Evolutionary conservation across 2,888 invertebrate species (phyloP).

Genomic region (Stenchaetothrips biformis): DNA sequence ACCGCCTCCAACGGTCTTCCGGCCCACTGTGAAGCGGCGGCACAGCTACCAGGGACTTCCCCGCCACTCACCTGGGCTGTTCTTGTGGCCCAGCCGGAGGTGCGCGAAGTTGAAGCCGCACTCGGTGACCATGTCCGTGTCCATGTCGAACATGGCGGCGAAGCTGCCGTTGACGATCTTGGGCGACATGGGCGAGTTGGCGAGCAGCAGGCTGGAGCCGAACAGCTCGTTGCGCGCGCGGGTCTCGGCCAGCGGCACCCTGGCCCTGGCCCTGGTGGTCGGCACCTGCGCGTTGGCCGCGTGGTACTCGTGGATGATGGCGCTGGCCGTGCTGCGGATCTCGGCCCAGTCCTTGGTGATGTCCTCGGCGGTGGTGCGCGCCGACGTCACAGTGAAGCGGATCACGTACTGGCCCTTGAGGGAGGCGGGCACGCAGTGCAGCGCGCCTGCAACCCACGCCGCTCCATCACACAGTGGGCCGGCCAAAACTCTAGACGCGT

Average conservation of each 20-base stretch:
- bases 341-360: constrained; percentile 79
- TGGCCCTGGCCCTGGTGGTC: constrained; percentile 52
- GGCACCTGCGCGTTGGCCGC: constrained; percentile 54
- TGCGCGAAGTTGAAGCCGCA: constrained; percentile 67
- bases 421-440: constrained; percentile 93
- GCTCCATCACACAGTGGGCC: too few relatives aligned
- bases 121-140: constrained; percentile 56
- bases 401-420: constrained; percentile 83
- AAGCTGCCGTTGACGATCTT: constrained; percentile 94
- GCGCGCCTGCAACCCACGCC: constrained; percentile 40
- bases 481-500: too few relatives aligned
- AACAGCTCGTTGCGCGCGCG: constrained; percentile 80
- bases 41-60: background rate
- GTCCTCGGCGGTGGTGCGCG: constrained; percentile 55
- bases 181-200: constrained; percentile 94
- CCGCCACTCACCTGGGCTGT: constrained; percentile 63
- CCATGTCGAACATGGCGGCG: constrained; percentile 82
- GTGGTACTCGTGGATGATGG: constrained; percentile 58
- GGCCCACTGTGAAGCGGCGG: too few relatives aligned
- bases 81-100: constrained; percentile 65
- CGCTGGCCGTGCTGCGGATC: constrained; percentile 66
- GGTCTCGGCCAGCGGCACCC: constrained; percentile 76
- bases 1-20: too few relatives aligned
- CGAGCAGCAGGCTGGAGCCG: constrained; percentile 85
- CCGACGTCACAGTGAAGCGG: constrained; percentile 89